These are phyloP conservation scores for Labia minor DNA, from an alignment of 2,888 invertebrate genomes.

Conservation along the genomic window DNA sequence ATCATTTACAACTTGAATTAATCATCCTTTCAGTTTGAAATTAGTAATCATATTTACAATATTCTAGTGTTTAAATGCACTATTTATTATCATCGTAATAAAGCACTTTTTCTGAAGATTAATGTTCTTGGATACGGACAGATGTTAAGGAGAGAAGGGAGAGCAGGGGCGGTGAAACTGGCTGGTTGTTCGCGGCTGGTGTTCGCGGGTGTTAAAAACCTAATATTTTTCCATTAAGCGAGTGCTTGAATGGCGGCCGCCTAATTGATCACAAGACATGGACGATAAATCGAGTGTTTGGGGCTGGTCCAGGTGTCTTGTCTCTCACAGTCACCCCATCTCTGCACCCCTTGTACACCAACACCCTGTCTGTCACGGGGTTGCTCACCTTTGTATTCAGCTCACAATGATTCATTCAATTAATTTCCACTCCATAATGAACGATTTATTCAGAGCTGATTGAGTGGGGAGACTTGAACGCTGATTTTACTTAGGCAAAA, in stretches of 20 bases:
- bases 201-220: slow-evolving; percentile 13
- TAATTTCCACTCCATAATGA: neutral
- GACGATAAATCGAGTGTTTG: slow-evolving; percentile 1
- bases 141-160: neutral
- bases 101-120: neutral
- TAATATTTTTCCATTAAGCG: slow-evolving; percentile 7
- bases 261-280: slow-evolving; percentile 13
- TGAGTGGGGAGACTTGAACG: too few relatives aligned
- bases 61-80: neutral
- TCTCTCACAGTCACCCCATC: neutral
- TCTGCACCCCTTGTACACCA: neutral
- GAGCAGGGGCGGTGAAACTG: too few relatives aligned
- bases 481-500: too few relatives aligned
- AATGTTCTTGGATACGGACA: neutral
- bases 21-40: neutral
- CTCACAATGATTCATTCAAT: neutral
- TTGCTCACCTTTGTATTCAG: neutral
- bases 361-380: too few relatives aligned
- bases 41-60: neutral
- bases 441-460: too few relatives aligned
- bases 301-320: neutral
- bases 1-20: too few relatives aligned
- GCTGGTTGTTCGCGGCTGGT: neutral
- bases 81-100: neutral
- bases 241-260: neutral